Conservation (phyloP, 2,113 vertebrate genomes). For the Scytalopus superciliaris region DNA sequence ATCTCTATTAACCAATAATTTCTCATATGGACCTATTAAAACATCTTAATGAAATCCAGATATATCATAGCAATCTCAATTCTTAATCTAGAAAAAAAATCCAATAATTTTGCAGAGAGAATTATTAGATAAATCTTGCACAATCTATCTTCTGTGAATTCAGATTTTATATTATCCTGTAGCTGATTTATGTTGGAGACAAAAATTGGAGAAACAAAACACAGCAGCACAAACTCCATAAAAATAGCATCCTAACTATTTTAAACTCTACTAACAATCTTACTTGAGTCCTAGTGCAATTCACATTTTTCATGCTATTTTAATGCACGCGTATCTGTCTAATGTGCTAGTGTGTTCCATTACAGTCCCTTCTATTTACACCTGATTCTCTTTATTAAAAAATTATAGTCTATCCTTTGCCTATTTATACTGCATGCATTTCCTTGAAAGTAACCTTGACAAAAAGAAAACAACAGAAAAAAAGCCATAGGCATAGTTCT, state of each 20-base stretch:
- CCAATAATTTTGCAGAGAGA: not conserved
- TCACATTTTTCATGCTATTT: not conserved
- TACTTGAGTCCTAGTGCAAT: not conserved
- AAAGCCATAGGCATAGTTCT: not conserved
- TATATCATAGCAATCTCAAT: not conserved
- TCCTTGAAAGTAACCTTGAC: not conserved
- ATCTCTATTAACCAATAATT: not conserved
- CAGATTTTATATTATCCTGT: not conserved
- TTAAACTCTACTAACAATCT: not conserved
- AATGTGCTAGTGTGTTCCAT: not conserved
- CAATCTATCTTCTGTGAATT: not conserved
- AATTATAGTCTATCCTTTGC: not conserved
- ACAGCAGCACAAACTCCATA: not conserved
- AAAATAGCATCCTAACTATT: not conserved
- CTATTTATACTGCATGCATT: not conserved
- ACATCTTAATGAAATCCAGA: not conserved
- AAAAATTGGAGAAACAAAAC: not conserved
- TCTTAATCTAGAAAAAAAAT: not conserved
- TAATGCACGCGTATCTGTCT: not conserved
- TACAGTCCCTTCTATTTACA: not conserved
- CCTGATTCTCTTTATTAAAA: not conserved
- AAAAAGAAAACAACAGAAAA: not conserved
- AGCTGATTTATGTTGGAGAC: not conserved
- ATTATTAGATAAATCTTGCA: not conserved
- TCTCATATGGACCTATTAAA: not conserved